Conservation (phyloP, 2,797 vertebrate species). For the Eremophila alpestris region DNA sequence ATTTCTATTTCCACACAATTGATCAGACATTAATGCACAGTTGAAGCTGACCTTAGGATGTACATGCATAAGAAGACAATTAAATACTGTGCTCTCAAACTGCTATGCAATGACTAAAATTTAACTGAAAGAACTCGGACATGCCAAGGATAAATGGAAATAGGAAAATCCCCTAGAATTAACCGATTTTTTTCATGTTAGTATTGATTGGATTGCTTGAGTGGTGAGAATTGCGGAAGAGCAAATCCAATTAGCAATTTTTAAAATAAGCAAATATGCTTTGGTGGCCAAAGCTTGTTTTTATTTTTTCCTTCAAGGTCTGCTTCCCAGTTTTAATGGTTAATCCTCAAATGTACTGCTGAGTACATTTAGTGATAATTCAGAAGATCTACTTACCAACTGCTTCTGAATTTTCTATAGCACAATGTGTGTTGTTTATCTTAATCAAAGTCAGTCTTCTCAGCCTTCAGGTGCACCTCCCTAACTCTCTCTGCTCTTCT, state of each 20-base stretch:
- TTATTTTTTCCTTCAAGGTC: background rate
- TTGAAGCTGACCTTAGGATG: background rate
- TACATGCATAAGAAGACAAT: background rate
- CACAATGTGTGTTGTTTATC: background rate
- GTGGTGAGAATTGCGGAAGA: background rate
- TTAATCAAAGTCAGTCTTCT: background rate
- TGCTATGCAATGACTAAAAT: background rate
- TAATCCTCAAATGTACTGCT: background rate
- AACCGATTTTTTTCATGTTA: background rate
- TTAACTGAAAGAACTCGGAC: background rate
- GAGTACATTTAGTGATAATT: background rate
- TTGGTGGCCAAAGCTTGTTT: background rate
- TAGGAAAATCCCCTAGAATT: background rate
- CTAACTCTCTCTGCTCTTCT: background rate
- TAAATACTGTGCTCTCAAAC: background rate
- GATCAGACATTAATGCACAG: background rate
- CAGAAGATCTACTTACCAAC: background rate
- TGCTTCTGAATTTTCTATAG: background rate
- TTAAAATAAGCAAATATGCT: background rate
- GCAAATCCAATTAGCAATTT: slow-evolving; percentile 4
- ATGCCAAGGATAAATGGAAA: background rate
- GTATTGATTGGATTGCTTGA: background rate
- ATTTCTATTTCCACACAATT: background rate
- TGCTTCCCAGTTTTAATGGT: background rate
- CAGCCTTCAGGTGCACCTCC: background rate